Evolutionary conservation across 2,113 vertebrate species (phyloP), one percentile per base, ranked within the genome.

Genomic region (Cephalophus harveyi): DNA sequence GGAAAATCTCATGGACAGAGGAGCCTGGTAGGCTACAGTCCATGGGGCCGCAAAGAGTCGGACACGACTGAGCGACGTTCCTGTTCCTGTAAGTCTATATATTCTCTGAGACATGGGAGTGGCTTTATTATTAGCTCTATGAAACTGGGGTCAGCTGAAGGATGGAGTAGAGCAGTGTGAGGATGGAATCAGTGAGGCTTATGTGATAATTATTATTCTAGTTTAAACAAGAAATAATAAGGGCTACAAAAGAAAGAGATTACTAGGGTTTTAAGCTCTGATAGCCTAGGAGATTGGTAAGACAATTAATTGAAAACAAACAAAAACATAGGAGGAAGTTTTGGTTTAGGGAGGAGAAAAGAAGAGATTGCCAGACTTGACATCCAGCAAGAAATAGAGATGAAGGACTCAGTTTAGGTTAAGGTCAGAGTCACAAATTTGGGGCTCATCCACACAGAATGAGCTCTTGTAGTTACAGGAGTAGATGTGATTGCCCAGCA

Each of bases 401-500:
- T 59, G 84, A 59, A 95, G 9, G 67, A 89, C 21, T 90, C 59
- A 62, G 57, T 89, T 89, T 48, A 98, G 12, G 33, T 78, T 94
- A 82, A 83, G 87, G 60, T 89, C 87, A 97, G 79, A 97, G 36
- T 94, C 55, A 87, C 59, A 86, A 74, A 43, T 96, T 13, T 92
- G 55, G 7, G 40, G 43, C 59, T 91, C 52, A 81, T 62, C 15
- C 36, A 97, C 52, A 91, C 27, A 91, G 62, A 91, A 40, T 25
- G 33, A 97, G 27, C 30, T 91, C 30, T 62, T 43, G 10, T 59
- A 97, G 59, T 52, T 96, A 17, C 14, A 91, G 59, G 28, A 97
- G 36, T 82, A 62, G 36, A 89, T 89, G 74, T 64, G 59, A 95
- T 78, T 96, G 12, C 52, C 43, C 27, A 91, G 55, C 3, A 97